phyloP scores from a whole-genome alignment of 2,888 invertebrate species.

The Stenichneumon culpator region DNA sequence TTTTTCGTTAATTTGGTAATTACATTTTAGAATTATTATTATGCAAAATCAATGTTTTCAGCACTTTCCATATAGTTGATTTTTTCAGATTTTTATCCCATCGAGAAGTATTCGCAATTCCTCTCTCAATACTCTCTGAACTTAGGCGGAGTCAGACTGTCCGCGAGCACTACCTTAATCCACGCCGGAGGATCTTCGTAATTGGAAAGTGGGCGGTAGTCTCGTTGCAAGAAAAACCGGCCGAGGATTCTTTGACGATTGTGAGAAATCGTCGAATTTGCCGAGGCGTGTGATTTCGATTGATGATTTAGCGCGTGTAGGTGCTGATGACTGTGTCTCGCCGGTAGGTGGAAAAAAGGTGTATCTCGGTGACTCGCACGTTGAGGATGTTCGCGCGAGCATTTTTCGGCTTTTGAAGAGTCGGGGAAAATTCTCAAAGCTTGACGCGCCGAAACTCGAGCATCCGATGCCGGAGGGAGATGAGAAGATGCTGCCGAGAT shows the following conservation, averaged over 20 bases:
- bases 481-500: slow-evolving; percentile 4
- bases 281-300: slow-evolving; percentile 32
- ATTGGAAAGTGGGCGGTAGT: background rate
- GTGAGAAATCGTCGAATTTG: slow-evolving; percentile 4
- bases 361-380: background rate
- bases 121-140: too few species aligned
- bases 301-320: background rate
- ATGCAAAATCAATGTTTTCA: too few species aligned
- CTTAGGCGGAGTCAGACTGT: too few species aligned
- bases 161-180: background rate
- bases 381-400: background rate
- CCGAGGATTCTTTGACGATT: background rate
- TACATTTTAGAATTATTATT: too few species aligned
- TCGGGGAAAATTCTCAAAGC: slow-evolving; percentile 38
- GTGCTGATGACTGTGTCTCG: slow-evolving; percentile 13
- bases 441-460: slow-evolving; percentile 25
- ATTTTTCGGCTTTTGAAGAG: background rate
- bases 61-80: too few species aligned
- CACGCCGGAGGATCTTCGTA: background rate
- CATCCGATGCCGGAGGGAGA: slow-evolving; percentile 8
- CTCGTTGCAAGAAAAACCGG: background rate
- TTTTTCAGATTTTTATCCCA: too few species aligned
- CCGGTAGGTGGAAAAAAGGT: slow-evolving; percentile 2
- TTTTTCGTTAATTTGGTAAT: too few species aligned
- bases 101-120: too few species aligned